Conservation (phyloP, 2,888 invertebrate genomes). For the Gortyna flavago region DNA sequence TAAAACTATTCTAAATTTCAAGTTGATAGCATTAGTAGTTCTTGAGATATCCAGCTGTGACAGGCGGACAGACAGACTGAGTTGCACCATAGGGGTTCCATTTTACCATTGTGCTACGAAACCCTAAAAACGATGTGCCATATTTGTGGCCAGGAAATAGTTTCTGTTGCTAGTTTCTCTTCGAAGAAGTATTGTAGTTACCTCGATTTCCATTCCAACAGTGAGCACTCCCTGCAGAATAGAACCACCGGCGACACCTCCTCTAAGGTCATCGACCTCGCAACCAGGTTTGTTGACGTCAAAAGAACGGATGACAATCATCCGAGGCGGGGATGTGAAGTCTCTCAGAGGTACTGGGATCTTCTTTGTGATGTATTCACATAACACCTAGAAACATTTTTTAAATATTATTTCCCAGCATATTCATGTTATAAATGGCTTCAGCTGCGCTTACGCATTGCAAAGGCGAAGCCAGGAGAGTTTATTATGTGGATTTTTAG, state of each 20-base stretch:
- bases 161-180: background rate
- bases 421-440: background rate
- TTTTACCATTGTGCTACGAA: no score
- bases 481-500: background rate
- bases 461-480: background rate
- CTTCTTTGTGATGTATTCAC: constrained; percentile 99
- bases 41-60: no score
- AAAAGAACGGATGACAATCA: constrained; percentile 99
- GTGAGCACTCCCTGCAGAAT: constrained; percentile 98
- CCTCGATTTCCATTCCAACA: constrained; percentile 99
- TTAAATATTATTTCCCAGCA: background rate
- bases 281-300: constrained; percentile 99
- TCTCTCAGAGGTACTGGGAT: constrained; percentile 99
- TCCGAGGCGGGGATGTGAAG: constrained; percentile 97
- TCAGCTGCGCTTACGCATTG: background rate
- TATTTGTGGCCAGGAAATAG: background rate
- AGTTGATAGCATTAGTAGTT: no score
- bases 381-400: constrained; percentile 91
- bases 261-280: constrained; percentile 99
- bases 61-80: no score
- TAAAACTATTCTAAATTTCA: no score
- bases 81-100: no score
- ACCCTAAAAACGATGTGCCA: no score
- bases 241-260: constrained; percentile 99
- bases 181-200: constrained; percentile 18